Conservation (phyloP, 2,888 invertebrate species). For the Prenolepis imparis region DNA sequence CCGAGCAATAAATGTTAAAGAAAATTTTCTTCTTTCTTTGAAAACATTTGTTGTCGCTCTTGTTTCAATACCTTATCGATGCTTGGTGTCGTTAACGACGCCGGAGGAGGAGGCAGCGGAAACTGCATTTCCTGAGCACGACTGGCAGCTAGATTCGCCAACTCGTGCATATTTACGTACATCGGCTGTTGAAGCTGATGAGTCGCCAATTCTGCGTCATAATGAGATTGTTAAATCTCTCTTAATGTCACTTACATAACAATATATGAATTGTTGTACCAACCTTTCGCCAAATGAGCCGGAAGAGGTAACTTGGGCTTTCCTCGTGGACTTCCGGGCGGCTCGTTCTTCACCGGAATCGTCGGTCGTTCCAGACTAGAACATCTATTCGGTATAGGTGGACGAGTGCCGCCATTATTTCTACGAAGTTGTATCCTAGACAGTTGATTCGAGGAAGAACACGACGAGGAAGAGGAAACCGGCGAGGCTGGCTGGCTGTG, state of each 20-base stretch:
- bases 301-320: constrained; percentile 88
- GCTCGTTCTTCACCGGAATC: constrained; percentile 86
- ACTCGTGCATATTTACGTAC: constrained; percentile 97
- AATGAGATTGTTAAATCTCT: constrained; percentile 38
- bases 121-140: constrained; percentile 90
- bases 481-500: constrained; percentile 87
- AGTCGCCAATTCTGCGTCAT: constrained; percentile 79
- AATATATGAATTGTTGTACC: not conserved
- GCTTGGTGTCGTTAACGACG: constrained; percentile 72
- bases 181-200: constrained; percentile 88
- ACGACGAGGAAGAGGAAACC: constrained; percentile 82
- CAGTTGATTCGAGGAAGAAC: constrained; percentile 81
- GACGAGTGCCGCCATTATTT: constrained; percentile 82
- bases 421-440: constrained; percentile 82
- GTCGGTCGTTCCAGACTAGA: constrained; percentile 95
- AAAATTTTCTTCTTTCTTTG: not conserved
- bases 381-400: constrained; percentile 87
- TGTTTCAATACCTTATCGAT: constrained; percentile 67
- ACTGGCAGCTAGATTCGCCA: constrained; percentile 93
- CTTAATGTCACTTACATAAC: not conserved
- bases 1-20: not conserved
- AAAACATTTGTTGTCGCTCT: not conserved
- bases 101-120: constrained; percentile 87
- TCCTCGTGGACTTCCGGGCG: constrained; percentile 80
- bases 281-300: constrained; percentile 91